Conservation (phyloP, 2,113 vertebrate genomes). For the Fulmarus glacialis region DNA sequence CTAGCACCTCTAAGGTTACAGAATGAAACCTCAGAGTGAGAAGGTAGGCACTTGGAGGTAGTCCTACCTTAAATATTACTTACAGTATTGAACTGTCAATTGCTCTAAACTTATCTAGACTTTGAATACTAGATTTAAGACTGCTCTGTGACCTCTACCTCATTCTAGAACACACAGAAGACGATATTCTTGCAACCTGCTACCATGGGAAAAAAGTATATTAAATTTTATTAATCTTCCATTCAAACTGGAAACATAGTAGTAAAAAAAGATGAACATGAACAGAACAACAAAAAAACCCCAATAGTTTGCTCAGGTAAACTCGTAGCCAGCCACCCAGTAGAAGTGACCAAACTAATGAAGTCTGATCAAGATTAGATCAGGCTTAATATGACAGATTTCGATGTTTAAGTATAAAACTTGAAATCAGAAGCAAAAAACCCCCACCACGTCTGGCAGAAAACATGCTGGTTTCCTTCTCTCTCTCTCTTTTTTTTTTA, state of each 20-base stretch:
- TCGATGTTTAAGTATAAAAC: neutral
- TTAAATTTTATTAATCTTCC: neutral
- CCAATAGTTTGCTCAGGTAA: neutral
- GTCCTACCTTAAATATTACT: neutral
- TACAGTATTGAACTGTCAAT: neutral
- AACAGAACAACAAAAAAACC: neutral
- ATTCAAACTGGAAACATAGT: neutral
- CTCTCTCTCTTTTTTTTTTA: neutral
- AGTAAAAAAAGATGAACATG: neutral
- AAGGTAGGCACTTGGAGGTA: neutral
- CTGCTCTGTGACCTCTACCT: neutral
- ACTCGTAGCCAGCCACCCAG: neutral
- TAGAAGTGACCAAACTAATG: neutral
- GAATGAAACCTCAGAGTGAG: neutral
- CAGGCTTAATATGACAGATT: neutral
- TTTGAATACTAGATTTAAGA: neutral
- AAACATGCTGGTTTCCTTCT: neutral
- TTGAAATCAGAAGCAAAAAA: neutral
- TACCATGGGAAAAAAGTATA: neutral
- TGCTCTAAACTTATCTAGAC: neutral
- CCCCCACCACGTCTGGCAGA: fast-evolving
- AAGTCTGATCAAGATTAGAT: neutral
- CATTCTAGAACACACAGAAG: neutral
- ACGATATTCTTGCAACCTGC: neutral
- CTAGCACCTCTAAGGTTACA: neutral